Evolutionary conservation across 2,797 vertebrate species (phyloP).

Genomic region (Argentina silus): DNA sequence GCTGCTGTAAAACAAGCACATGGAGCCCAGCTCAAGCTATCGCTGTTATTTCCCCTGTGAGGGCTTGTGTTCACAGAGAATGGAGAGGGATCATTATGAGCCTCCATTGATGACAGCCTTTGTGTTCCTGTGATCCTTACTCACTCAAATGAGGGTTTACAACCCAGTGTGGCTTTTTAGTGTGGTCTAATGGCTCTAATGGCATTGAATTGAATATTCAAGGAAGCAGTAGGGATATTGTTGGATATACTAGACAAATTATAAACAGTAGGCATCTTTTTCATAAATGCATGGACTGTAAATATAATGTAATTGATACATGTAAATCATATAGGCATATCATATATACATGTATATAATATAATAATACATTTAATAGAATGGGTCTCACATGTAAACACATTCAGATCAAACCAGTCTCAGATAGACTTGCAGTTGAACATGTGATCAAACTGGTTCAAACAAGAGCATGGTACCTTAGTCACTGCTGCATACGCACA

Average conservation of each 20-base stretch:
- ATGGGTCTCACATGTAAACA: neutral
- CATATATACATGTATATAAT: no score
- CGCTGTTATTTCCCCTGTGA: constrained; percentile 20
- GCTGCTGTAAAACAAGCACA: constrained; percentile 19
- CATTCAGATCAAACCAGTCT: neutral
- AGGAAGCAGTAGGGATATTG: neutral
- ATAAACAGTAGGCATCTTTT: neutral
- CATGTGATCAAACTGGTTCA: no score
- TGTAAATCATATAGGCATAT: neutral
- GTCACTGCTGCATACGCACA: no score
- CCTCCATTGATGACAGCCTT: constrained; percentile 16
- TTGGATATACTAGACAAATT: neutral
- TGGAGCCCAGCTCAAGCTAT: neutral
- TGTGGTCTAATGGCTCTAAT: constrained; percentile 17
- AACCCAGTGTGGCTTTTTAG: neutral
- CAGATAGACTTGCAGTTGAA: no score
- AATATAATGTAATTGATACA: no score
- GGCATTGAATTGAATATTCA: constrained; percentile 37
- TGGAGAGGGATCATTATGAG: neutral
- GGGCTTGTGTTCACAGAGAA: neutral
- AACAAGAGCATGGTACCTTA: no score
- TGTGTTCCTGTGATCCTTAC: constrained; percentile 7
- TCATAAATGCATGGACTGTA: neutral
- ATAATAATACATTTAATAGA: no score
- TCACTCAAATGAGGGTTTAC: constrained; percentile 19